These are phyloP conservation scores for Coelopa pilipes DNA, from an alignment of 2,888 invertebrate species.

Conservation along the genomic window DNA sequence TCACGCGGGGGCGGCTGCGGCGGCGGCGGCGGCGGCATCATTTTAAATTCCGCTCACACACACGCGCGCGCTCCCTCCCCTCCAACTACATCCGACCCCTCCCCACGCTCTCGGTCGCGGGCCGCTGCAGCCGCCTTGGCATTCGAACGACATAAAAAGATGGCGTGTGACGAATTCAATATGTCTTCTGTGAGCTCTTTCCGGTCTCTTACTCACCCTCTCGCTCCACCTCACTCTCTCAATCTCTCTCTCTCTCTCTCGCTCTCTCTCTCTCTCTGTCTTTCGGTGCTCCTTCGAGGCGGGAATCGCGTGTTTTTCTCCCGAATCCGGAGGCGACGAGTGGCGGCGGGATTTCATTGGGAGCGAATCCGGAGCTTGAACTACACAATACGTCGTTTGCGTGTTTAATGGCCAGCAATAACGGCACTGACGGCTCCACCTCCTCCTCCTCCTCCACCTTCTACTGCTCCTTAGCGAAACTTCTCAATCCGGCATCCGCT, in stretches of 20 bases:
- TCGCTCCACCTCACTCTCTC: neutral
- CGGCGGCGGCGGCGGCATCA: neutral
- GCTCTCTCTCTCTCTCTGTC: no score
- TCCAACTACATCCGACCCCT: neutral
- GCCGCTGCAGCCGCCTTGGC: neutral
- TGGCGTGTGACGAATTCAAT: conserved; percentile 34
- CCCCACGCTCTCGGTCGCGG: neutral
- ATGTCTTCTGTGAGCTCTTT: conserved; percentile 15
- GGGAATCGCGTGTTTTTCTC: conserved; percentile 23
- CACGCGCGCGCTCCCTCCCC: neutral
- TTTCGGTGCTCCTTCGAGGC: neutral
- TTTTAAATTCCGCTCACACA: conserved; percentile 34
- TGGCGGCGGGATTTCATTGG: conserved; percentile 20
- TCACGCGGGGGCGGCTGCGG: neutral
- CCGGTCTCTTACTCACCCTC: neutral
- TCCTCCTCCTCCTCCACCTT: neutral
- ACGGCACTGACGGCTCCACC: neutral
- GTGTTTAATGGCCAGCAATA: conserved; percentile 23
- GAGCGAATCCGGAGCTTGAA: conserved; percentile 11
- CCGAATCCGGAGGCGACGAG: conserved; percentile 3
- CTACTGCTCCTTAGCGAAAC: no score
- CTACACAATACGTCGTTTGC: conserved; percentile 9
- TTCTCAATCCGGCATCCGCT: no score
- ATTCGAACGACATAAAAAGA: conserved; percentile 25
- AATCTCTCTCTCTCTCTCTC: no score